Evolutionary conservation across 2,113 vertebrate genomes (phyloP), one percentile per base, ranked within the genome.

Genomic region (Scomber japonicus): DNA sequence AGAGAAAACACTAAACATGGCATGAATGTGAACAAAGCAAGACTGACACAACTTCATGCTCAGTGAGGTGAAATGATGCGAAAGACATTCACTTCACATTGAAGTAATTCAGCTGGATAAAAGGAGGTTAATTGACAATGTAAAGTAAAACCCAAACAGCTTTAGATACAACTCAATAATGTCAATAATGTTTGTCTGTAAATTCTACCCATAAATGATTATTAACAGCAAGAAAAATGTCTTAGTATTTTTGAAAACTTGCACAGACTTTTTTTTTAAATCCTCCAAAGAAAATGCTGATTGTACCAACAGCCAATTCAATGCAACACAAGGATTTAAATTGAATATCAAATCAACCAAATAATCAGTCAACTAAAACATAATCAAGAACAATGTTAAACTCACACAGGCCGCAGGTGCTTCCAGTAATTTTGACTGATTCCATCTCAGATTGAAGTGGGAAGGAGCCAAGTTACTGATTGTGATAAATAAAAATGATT

Each of bases 81-180:
- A 1, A 44, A 27, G 0, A 19, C 1, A 1, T 35, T 59, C 63
- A n/a, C 56, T 74, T 16, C 57, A 46, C 15, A 63, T 27, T 44
- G 75, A 62, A 63, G 30, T 45, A 24, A 73, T 10, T 63, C 51
- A 61, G 31, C 55, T 67, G 59, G 13, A 65, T 76, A 15, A 81
- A 62, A 59, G 14, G 6, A 71, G 53, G 53, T 66, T 12, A 10
- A 60, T 17, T 3, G 14, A 66, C 21, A 51, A 54, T 55, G 73
- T 35, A 15, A 64, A 64, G 13, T 44, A 21, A 69, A 62, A 55
- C n/a, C 21, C 15, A n/a, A 63, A 75, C 50, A 10, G 35, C 6
- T 40, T 40, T 9, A 40, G 35, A 40, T 9, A 50, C 10, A 24
- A 15, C 31, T 24, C 17, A 21, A 21, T 21, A 21, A 21, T 15